Evolutionary conservation across 2,888 invertebrate genomes (phyloP).

Genomic region (Melanostoma mellinum): DNA sequence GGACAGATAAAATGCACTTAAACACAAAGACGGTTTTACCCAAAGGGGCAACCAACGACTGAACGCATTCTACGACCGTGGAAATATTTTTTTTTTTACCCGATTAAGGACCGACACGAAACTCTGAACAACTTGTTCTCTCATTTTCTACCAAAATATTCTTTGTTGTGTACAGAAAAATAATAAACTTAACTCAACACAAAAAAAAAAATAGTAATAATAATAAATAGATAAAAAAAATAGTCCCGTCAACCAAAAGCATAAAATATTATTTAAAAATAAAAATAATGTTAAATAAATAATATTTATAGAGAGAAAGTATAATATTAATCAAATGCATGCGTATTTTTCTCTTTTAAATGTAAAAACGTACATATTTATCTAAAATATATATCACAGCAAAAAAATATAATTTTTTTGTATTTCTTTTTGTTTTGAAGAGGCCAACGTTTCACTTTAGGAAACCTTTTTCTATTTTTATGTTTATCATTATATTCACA

Average conservation of each 20-base stretch:
- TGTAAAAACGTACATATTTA: constrained; percentile 65
- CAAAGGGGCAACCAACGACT: constrained; percentile 9
- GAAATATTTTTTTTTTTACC: neutral
- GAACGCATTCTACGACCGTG: constrained; percentile 18
- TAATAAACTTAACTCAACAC: constrained; percentile 56
- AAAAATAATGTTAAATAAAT: constrained; percentile 77
- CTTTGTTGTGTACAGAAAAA: constrained; percentile 54
- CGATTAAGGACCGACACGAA: constrained; percentile 47
- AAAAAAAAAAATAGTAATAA: constrained; percentile 74
- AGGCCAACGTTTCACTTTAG: constrained; percentile 74
- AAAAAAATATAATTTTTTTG: constrained; percentile 51
- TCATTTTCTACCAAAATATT: constrained; percentile 35
- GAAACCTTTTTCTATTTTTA: constrained; percentile 72
- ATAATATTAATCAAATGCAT: constrained; percentile 69
- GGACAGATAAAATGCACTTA: constrained; percentile 42
- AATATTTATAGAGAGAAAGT: constrained; percentile 67
- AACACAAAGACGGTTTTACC: constrained; percentile 42
- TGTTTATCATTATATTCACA: constrained; percentile 47
- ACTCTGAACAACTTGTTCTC: constrained; percentile 13
- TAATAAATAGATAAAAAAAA: constrained; percentile 75
- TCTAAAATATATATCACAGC: constrained; percentile 58
- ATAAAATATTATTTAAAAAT: constrained; percentile 73
- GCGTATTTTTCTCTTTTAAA: constrained; percentile 62
- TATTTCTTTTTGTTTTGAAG: constrained; percentile 61
- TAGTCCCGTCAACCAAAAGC: constrained; percentile 82